phyloP scores from a whole-genome alignment of 2,797 vertebrate genomes.

The Thripadectes ignobilis region DNA sequence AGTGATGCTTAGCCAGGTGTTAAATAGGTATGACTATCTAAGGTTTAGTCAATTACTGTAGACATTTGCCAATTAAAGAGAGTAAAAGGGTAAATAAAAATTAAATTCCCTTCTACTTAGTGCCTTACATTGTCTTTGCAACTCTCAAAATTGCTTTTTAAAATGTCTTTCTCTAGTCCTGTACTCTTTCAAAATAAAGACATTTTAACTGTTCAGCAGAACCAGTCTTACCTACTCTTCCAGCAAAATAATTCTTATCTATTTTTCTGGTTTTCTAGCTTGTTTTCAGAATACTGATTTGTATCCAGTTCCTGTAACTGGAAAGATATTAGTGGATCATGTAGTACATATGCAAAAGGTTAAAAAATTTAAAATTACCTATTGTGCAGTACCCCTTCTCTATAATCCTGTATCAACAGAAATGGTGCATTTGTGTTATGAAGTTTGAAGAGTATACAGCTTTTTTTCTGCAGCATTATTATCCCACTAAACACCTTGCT shows the following conservation, averaged over 20 bases:
- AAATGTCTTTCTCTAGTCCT: neutral
- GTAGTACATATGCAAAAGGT: neutral
- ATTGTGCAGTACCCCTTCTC: neutral
- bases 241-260: neutral
- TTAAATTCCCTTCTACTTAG: slow-evolving; percentile 11
- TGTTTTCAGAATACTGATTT: neutral
- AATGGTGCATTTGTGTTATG: neutral
- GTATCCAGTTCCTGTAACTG: neutral
- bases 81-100: slow-evolving; percentile 40
- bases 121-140: neutral
- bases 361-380: neutral
- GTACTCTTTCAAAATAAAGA: neutral
- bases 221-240: neutral
- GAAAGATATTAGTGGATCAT: neutral
- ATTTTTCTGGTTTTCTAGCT: neutral
- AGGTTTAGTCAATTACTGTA: slow-evolving; percentile 30
- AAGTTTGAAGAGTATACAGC: neutral
- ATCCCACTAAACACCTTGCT: neutral
- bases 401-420: neutral
- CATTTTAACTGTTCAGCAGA: neutral
- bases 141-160: neutral
- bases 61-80: slow-evolving; percentile 36
- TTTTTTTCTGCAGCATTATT: neutral
- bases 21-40: slow-evolving; percentile 51
- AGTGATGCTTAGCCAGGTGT: slow-evolving; percentile 58